Percentiles rank a stretch among this genome's conserved stretches.
phyloP scores from a whole-genome alignment of 2,797 vertebrate species.

The Acridotheres tristis region DNA sequence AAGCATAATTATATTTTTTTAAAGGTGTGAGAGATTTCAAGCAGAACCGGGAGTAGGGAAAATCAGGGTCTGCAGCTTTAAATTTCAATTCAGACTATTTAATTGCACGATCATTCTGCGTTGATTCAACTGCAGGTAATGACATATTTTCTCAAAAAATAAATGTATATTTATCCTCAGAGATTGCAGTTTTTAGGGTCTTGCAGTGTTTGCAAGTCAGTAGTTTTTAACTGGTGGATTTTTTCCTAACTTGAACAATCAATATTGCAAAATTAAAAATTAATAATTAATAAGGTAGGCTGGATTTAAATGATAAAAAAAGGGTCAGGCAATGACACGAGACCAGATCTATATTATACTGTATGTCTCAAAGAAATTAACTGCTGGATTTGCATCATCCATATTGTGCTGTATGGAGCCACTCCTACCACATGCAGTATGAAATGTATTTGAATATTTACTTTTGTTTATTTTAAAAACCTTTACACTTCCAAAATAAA shows the following conservation, averaged over 20 bases:
- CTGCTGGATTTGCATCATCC: constrained; percentile 18
- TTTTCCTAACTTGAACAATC: constrained; percentile 2
- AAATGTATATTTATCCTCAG: constrained; percentile 7
- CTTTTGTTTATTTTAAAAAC: constrained; percentile 26
- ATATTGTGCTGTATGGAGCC: constrained; percentile 19
- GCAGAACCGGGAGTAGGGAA: background rate
- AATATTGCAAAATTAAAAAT: constrained; percentile 9
- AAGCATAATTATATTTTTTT: constrained; percentile 61
- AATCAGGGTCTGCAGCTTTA: constrained; percentile 51
- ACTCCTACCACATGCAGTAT: constrained; percentile 15
- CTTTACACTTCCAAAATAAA: constrained; percentile 39
- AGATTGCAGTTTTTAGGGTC: constrained; percentile 9
- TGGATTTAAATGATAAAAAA: background rate
- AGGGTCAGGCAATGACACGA: background rate
- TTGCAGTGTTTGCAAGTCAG: background rate
- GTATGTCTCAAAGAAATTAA: constrained; percentile 30
- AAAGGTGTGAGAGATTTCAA: constrained; percentile 8
- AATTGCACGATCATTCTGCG: constrained; percentile 38
- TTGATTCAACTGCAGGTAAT: constrained; percentile 19
- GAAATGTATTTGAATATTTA: constrained; percentile 22
- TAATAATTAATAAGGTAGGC: constrained; percentile 2
- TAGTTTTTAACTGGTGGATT: constrained; percentile 13
- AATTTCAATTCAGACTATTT: constrained; percentile 16
- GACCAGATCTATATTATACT: background rate
- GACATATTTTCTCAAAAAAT: constrained; percentile 6